Evolutionary conservation across 2,888 invertebrate species (phyloP), one percentile per base, ranked within the genome.

Genomic region (Cosmia pyralina): DNA sequence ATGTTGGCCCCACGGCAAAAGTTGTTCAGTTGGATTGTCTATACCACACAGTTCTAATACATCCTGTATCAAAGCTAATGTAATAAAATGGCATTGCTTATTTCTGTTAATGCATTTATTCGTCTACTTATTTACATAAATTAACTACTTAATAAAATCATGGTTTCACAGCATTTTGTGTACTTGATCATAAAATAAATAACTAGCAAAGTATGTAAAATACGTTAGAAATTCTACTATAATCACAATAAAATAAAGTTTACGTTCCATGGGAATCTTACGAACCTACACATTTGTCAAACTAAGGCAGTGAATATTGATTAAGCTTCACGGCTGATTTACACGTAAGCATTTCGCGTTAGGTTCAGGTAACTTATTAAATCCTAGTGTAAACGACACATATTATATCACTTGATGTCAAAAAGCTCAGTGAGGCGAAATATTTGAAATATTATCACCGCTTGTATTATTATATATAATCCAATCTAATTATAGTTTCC

Each of bases 51-150:
- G 1, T 28, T 28, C 28, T 28, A 3, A 28, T 28, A 28, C 28
- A 28, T 28, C 28, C 28, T 38, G 6, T 38, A 41, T 8, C 8
- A 41, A 38, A 69, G 0, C 10, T 28, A 41, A 48, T 15, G 38
- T 34, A 65, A 46, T 58, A 67, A 68, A 41, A 84, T 22, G 0
- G 55, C 53, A 38, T 44, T 1, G 34, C 11, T 59, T 3, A 57
- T 57, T 53, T 74, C 28, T 55, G 22, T 72, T 69, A 67, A 77
- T 65, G 76, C 67, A 77, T 86, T 85, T 83, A 81, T 79, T 80
- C 34, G 53, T 46, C 74, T 87, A 86, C 73, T 84, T 85, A 81
- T 73, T 69, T 75, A 85, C 69, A 85, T 78, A 77, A 77, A 79
- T 84, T 70, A 74, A 74, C 55, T 58, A 52, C 38, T 38, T 73